These are phyloP conservation scores for Rhorus exstirpatorius DNA, from an alignment of 2,888 invertebrate species.

Conservation along the genomic window DNA sequence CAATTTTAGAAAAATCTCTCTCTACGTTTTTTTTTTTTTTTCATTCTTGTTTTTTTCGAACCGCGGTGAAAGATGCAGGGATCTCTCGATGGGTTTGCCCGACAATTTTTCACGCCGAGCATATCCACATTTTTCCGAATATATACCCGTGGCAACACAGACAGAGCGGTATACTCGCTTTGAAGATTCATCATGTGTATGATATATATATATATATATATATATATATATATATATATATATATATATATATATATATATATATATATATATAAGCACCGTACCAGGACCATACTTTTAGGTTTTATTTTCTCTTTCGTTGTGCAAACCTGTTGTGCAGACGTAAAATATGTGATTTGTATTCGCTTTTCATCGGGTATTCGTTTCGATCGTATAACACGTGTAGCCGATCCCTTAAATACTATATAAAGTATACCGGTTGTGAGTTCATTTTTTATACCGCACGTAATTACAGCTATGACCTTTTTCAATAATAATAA, in stretches of 20 bases:
- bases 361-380: constrained; percentile 16
- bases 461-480: neutral
- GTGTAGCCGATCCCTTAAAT: constrained; percentile 19
- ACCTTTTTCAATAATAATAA: too few species aligned
- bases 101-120: constrained; percentile 66
- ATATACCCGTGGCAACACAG: constrained; percentile 11
- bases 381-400: constrained; percentile 30
- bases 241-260: too few species aligned
- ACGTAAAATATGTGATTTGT: neutral
- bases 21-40: neutral
- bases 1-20: constrained; percentile 13
- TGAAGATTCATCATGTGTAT: constrained; percentile 64
- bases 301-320: constrained; percentile 58
- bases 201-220: too few species aligned
- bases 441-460: neutral
- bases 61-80: constrained; percentile 15
- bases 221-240: too few species aligned
- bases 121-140: constrained; percentile 50
- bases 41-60: neutral
- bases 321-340: constrained; percentile 50
- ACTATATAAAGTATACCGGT: neutral
- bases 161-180: constrained; percentile 53
- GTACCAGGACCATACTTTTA: constrained; percentile 31
- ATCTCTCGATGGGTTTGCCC: constrained; percentile 48
- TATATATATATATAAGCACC: too few species aligned